Base-by-base conservation (phyloP, 92 coral and sea anemone genomes). In the Phymanthus crucifer region DNA sequence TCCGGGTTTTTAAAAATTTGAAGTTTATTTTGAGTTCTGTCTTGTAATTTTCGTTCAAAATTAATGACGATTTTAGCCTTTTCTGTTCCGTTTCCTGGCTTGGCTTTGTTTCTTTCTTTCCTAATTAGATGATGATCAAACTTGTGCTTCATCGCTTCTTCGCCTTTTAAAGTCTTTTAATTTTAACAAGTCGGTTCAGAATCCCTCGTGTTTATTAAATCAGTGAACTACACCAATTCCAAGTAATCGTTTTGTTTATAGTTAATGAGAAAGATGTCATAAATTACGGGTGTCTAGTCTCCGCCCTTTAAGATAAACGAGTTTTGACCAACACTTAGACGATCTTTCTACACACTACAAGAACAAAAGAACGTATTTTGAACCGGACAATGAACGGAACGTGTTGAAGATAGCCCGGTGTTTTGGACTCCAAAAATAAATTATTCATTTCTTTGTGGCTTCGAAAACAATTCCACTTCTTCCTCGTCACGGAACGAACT, bases 401-500 rank as follows among this genome's bases (percentile, higher is more conserved):
- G 32, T 32, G 72, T 35, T 38, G 45, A 57, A 54, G 36, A 36
- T n/a, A 33, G 47, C 32, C 70, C 71, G 69, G 72, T 77, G 72
- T 40, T 58, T n/a, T 2, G 8, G 27, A 17, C 14, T 26, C 46
- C 54, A 18, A 38, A 35, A 16, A 36, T 77, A 24, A 61, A 77
- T 77, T 23, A 61, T 77, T 77, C 18, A 77, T 64, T 10, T 14
- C 72, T 29, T 58, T 77, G 81, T 77, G 81, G 81, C 68, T 77
- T 61, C 29, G 32, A 61, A 13, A 61, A 61, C 68, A 61, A 27
- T 61, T 61, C 14, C 19, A 27, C 68, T 61, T 24, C 1, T 11
- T 61, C 13, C 33, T 6, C 7, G 34, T 24, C 68, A 61, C 34
- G 36, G 33, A 61, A 5, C 64, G 14, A 10, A 24, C 36, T 61